Conservation (phyloP, 1,140 invertebrate species). For the Zophobas morio region DNA sequence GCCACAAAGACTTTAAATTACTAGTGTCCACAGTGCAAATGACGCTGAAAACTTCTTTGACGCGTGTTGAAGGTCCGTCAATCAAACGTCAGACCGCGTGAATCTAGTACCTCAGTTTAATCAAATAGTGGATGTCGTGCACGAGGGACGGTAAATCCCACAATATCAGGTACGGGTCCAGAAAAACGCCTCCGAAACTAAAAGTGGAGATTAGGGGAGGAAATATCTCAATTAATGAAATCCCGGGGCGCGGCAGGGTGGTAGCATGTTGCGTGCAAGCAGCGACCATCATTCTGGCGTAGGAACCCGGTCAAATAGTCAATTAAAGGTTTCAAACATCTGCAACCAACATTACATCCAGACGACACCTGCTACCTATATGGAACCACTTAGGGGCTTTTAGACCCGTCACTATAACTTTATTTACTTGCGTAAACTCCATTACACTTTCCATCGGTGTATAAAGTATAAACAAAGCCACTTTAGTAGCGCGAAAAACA, state of each 20-base stretch:
- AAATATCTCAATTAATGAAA: constrained; percentile 51
- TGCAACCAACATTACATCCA: constrained; percentile 53
- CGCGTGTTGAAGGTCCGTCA: too few species aligned
- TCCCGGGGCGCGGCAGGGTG: constrained; percentile 25
- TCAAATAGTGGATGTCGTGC: background rate
- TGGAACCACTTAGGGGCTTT: constrained; percentile 51
- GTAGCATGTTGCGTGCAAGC: constrained; percentile 41
- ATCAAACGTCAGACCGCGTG: too few species aligned
- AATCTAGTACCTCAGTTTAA: background rate
- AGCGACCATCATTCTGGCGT: constrained; percentile 24
- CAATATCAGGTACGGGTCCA: background rate
- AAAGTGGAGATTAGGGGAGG: constrained; percentile 16
- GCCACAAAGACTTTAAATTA: too few species aligned
- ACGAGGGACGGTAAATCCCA: background rate
- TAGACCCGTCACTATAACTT: constrained; percentile 46
- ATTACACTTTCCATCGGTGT: constrained; percentile 15
- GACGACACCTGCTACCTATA: constrained; percentile 53
- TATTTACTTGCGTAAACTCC: constrained; percentile 41
- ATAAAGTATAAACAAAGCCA: constrained; percentile 37
- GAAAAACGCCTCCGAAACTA: constrained; percentile 14
- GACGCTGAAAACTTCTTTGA: too few species aligned
- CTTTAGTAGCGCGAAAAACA: constrained; percentile 26
- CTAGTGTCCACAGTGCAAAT: too few species aligned
- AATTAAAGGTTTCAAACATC: constrained; percentile 55
- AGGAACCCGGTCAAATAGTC: constrained; percentile 47